Evolutionary conservation across 2,888 invertebrate species (phyloP).

Genomic region (Eupithecia abbreviata): DNA sequence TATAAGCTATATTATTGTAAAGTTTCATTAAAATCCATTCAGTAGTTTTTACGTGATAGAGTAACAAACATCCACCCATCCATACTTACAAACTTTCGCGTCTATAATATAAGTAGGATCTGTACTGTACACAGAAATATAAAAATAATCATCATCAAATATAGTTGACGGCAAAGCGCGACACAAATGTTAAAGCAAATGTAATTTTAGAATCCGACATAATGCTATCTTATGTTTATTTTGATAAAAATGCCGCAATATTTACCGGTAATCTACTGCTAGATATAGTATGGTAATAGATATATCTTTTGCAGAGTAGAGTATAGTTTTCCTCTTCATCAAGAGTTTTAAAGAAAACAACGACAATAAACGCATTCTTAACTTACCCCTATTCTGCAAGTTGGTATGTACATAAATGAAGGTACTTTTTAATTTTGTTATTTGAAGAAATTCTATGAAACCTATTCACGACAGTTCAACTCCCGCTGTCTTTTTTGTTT

Average conservation of each 20-base stretch:
- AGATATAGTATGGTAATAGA: neutral
- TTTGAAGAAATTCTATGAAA: neutral
- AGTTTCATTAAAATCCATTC: too few species aligned
- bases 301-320: neutral
- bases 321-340: neutral
- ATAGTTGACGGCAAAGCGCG: neutral
- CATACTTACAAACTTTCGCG: too few species aligned
- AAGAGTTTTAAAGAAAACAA: neutral
- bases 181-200: neutral
- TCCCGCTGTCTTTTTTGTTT: too few species aligned
- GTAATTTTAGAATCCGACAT: slow-evolving; percentile 12
- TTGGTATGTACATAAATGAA: too few species aligned
- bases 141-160: slow-evolving; percentile 6
- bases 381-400: too few species aligned
- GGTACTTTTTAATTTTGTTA: too few species aligned
- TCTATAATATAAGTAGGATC: neutral
- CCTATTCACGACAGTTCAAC: neutral
- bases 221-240: slow-evolving; percentile 27
- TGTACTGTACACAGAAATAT: neutral
- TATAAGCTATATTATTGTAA: too few species aligned
- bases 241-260: slow-evolving; percentile 60
- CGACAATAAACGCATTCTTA: neutral
- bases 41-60: too few species aligned
- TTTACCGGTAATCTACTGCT: neutral
- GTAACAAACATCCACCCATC: too few species aligned